Evolutionary conservation across 2,888 invertebrate genomes (phyloP).

Genomic region (Ochropacha duplaris): DNA sequence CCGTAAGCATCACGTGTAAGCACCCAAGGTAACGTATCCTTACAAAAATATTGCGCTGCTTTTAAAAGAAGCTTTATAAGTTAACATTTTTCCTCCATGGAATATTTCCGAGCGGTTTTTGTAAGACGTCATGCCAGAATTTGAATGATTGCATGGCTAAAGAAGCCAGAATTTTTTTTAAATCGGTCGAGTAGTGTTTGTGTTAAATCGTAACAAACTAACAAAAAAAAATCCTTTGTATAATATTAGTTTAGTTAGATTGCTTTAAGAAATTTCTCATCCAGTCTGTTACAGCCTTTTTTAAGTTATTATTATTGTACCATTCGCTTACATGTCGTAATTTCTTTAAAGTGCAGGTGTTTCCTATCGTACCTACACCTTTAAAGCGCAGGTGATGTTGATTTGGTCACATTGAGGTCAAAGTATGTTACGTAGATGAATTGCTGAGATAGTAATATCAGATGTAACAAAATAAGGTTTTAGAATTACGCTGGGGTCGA

Average conservation of each 20-base stretch:
- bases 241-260: too few relatives aligned
- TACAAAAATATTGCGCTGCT: neutral
- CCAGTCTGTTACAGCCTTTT: too few relatives aligned
- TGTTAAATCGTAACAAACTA: too few relatives aligned
- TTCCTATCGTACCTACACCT: neutral
- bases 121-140: neutral
- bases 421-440: neutral
- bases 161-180: too few relatives aligned
- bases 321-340: neutral
- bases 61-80: neutral
- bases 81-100: neutral
- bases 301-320: too few relatives aligned
- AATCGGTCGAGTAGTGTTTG: too few relatives aligned
- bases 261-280: too few relatives aligned
- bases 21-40: neutral
- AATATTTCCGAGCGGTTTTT: neutral
- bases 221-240: too few relatives aligned
- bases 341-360: neutral
- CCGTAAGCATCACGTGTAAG: neutral
- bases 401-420: neutral
- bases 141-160: neutral
- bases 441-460: neutral
- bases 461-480: too few relatives aligned
- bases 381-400: neutral
- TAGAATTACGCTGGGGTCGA: too few relatives aligned